A percentile compares a stretch with the other conserved stretches of the same genome.
These are phyloP conservation scores for Protophormia terraenovae DNA, from an alignment of 2,888 invertebrate genomes.

Conservation along the genomic window DNA sequence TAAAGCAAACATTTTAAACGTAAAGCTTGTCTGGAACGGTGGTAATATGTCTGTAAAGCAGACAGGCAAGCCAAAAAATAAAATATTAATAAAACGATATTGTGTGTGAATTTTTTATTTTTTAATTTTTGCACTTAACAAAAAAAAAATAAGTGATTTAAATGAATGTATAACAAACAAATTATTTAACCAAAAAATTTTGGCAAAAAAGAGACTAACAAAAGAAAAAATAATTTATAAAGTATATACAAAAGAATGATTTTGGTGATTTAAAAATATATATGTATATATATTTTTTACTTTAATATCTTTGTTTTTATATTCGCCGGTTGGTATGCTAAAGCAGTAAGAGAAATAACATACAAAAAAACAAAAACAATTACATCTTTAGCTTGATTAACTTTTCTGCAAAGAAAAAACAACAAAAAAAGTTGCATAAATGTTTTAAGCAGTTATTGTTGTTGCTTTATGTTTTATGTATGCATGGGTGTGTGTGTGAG, in stretches of 20 bases:
- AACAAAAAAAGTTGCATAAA: slow-evolving; percentile 36
- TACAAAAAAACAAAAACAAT: background rate
- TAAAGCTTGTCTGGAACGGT: slow-evolving; percentile 49
- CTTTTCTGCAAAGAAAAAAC: background rate
- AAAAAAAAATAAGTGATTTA: slow-evolving; percentile 34
- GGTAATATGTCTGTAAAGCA: slow-evolving; percentile 19
- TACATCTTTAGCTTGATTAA: background rate
- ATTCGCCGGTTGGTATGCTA: slow-evolving; percentile 34
- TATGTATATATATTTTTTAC: background rate
- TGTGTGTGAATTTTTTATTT: background rate
- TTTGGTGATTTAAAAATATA: background rate
- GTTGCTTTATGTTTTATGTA: background rate
- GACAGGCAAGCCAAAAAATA: background rate
- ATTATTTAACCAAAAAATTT: background rate
- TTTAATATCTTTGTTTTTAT: slow-evolving; percentile 5
- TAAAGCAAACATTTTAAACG: slow-evolving; percentile 45
- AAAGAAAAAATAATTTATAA: background rate
- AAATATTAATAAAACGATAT: background rate
- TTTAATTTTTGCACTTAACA: background rate
- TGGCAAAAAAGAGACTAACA: no score
- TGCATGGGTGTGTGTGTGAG: background rate
- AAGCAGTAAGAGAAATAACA: slow-evolving; percentile 16
- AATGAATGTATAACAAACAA: slow-evolving; percentile 6
- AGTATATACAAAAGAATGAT: background rate
- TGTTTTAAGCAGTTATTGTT: slow-evolving; percentile 24